Base-by-base conservation (phyloP, 2,888 invertebrate genomes). In the Cheilosia pagana region DNA sequence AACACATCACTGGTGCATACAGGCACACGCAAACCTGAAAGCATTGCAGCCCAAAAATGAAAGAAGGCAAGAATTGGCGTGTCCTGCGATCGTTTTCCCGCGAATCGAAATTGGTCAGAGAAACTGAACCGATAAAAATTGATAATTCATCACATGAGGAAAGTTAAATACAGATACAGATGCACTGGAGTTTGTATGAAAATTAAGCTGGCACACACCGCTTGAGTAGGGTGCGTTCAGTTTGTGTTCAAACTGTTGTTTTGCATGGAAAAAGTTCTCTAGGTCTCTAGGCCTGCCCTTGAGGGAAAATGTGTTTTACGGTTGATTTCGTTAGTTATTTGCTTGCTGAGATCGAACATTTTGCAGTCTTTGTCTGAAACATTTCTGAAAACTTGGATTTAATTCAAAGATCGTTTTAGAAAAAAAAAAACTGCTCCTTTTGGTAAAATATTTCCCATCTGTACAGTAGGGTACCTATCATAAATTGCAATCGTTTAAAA, bases 101-200 rank as follows among this genome's bases (percentile, higher is more conserved):
- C n/a, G 25, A 77, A 52, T 28, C 39, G 39, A 65, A 81, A 76
- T 81, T 81, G 76, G 63, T 43, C 68, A 63, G 82, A 78, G 83
- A 74, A 83, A 78, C 60, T 74, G 83, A 57, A 83, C 68, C 83
- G 78, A 78, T 70, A 68, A 83, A 81, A 78, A 82, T 82, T 82
- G 71, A 82, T 77, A 82, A 77, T 77, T 76, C 76, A 68, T 59
- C 63, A 19, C 57, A 50, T 21, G 23, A 45, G n/a, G 45, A 21
- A 60, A 23, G 6, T 23, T 7, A 41, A 31, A 43, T 6, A 35
- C 39, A 21, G 16, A 50, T 21, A 55, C 25, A 23, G 3, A 23
- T 31, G 21, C 14, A 10, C 2, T 57, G 16, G 50, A 21, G 21
- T 50, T 45, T 10, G 50, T 3, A 25, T 28, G 25, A 25, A 60